Percentiles rank a stretch among this genome's conserved stretches.
Conservation (phyloP, 2,888 invertebrate genomes). For the Ophion costatus region DNA sequence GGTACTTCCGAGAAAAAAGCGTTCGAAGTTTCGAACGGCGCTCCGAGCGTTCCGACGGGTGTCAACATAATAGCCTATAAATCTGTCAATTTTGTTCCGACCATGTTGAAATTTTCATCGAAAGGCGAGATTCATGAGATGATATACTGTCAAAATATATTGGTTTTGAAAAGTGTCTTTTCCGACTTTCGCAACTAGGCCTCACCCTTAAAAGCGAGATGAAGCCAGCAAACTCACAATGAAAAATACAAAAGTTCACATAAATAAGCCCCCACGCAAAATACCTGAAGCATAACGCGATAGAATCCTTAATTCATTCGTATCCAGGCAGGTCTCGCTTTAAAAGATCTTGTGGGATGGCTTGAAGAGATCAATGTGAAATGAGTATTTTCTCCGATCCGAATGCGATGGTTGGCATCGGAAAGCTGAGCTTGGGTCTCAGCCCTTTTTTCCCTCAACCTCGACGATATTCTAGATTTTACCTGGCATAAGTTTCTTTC, state of each 20-base stretch:
- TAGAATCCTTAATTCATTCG: no score
- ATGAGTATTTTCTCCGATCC: neutral
- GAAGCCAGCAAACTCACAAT: neutral
- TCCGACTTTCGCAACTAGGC: no score
- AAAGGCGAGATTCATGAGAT: no score
- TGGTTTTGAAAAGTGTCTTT: no score
- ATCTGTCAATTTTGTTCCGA: no score
- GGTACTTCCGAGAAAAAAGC: no score
- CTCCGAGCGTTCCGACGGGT: no score
- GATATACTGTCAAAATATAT: no score
- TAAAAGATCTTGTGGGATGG: slow-evolving; percentile 1
- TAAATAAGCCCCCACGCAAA: neutral
- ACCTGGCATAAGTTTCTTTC: neutral
- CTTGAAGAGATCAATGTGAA: neutral
- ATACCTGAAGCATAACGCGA: neutral
- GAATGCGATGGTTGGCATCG: neutral
- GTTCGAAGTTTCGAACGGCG: no score
- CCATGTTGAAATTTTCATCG: no score
- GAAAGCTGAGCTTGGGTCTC: neutral
- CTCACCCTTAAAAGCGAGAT: no score
- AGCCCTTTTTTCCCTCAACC: neutral
- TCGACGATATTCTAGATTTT: slow-evolving; percentile 23
- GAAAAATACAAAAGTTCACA: neutral
- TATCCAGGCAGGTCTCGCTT: neutral
- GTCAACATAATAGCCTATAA: no score